Evolutionary conservation across 1,140 invertebrate genomes (phyloP).

Genomic region (Charaxes varanes): DNA sequence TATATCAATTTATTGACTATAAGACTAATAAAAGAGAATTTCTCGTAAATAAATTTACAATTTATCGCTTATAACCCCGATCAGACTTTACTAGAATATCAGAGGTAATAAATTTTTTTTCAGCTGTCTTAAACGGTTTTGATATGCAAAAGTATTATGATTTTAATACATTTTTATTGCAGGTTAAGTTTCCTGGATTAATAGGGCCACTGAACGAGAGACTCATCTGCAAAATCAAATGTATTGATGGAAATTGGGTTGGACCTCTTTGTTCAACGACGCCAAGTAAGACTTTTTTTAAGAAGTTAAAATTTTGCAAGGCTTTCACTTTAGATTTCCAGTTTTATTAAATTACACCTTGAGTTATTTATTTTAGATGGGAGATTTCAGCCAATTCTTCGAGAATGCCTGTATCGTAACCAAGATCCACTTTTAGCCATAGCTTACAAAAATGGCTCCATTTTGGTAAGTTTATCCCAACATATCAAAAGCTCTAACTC

Average conservation of each 20-base stretch:
- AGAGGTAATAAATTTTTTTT: slow-evolving; percentile 40
- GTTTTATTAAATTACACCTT: slow-evolving; percentile 11
- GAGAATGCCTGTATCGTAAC: slow-evolving; percentile 56
- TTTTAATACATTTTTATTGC: slow-evolving; percentile 11
- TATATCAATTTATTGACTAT: no score
- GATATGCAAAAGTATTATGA: not conserved
- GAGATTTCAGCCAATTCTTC: slow-evolving; percentile 60
- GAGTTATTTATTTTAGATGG: slow-evolving; percentile 46
- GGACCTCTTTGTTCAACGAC: slow-evolving; percentile 75
- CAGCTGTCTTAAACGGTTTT: not conserved
- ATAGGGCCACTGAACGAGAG: slow-evolving; percentile 80
- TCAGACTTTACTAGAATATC: slow-evolving; percentile 68
- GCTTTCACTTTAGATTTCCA: no score
- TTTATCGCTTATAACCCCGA: no score
- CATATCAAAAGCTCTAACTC: no score
- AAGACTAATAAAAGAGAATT: no score
- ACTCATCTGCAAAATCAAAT: slow-evolving; percentile 86
- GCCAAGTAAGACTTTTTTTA: slow-evolving; percentile 36
- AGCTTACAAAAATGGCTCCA: slow-evolving; percentile 61
- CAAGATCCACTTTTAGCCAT: slow-evolving; percentile 54
- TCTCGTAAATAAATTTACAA: no score
- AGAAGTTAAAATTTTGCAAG: slow-evolving; percentile 7
- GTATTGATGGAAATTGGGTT: slow-evolving; percentile 86
- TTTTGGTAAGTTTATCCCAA: slow-evolving; percentile 57
- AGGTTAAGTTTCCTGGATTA: slow-evolving; percentile 79